A percentile compares a stretch with the other conserved stretches of the same genome.
Conservation (phyloP, 2,113 vertebrate genomes). For the Scophthalmus maximus region DNA sequence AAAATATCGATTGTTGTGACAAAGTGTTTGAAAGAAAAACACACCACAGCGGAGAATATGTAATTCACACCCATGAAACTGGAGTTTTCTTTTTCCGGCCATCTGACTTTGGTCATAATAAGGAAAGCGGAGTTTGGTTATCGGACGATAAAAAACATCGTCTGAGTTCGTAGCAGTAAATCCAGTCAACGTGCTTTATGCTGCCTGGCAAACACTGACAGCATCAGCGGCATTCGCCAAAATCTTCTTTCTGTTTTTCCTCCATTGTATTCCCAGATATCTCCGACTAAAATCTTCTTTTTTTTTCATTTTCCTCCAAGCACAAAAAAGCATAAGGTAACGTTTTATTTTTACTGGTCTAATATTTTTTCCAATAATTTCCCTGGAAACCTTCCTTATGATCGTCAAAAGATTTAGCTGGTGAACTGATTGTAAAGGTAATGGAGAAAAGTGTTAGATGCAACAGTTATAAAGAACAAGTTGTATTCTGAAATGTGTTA, state of each 20-base stretch:
- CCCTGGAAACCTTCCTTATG: too few species aligned
- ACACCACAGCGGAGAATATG: constrained; percentile 16
- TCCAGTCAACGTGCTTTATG: background rate
- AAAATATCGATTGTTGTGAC: constrained; percentile 12
- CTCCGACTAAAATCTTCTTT: background rate
- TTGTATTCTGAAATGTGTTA: too few species aligned
- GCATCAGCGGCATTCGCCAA: background rate
- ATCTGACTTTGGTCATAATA: background rate
- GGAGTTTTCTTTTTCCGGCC: constrained; percentile 3
- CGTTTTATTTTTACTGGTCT: background rate
- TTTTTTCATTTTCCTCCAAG: background rate
- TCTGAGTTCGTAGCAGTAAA: background rate
- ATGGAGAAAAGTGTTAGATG: too few species aligned
- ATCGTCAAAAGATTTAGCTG: too few species aligned
- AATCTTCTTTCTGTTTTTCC: background rate
- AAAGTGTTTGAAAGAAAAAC: constrained; percentile 26
- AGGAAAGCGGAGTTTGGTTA: background rate
- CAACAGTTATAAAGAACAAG: too few species aligned
- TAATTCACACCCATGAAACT: constrained; percentile 22
- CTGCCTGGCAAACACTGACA: background rate
- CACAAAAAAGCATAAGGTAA: background rate
- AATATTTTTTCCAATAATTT: background rate
- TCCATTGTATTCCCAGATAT: constrained; percentile 11
- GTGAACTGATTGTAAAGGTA: too few species aligned
- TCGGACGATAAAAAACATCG: background rate